Percentiles rank a stretch among this genome's conserved stretches.
Evolutionary conservation across 2,797 vertebrate species (phyloP).

Genomic region (Margarornis squamiger): DNA sequence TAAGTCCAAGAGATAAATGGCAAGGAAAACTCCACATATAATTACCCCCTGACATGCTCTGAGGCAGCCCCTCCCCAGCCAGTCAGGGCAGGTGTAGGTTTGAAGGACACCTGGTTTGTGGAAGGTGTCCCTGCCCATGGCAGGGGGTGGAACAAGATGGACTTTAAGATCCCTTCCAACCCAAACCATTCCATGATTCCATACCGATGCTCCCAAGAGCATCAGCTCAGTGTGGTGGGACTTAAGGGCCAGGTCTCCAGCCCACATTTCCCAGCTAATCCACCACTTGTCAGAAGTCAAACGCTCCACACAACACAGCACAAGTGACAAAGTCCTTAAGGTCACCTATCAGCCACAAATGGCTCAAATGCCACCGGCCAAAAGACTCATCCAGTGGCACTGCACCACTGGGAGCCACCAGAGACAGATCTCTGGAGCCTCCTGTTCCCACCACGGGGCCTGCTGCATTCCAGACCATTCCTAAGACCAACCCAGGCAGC

Average conservation of each 20-base stretch:
- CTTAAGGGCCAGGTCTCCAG: neutral
- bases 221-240: neutral
- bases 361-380: neutral
- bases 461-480: neutral
- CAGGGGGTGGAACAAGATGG: neutral
- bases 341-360: neutral
- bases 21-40: neutral
- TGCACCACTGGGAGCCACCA: neutral
- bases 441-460: rapidly evolving
- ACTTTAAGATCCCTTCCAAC: neutral
- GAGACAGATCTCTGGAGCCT: neutral
- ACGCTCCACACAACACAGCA: neutral
- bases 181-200: neutral
- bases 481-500: neutral
- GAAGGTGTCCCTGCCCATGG: neutral
- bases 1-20: neutral
- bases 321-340: neutral
- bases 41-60: neutral
- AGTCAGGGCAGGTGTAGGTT: neutral
- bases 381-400: rapidly evolving
- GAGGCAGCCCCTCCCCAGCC: neutral
- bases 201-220: neutral
- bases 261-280: neutral
- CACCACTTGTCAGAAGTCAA: neutral
- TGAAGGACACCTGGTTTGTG: neutral